Base-by-base conservation (phyloP, 2,888 invertebrate species). In the Tenthredo scrophulariae region DNA sequence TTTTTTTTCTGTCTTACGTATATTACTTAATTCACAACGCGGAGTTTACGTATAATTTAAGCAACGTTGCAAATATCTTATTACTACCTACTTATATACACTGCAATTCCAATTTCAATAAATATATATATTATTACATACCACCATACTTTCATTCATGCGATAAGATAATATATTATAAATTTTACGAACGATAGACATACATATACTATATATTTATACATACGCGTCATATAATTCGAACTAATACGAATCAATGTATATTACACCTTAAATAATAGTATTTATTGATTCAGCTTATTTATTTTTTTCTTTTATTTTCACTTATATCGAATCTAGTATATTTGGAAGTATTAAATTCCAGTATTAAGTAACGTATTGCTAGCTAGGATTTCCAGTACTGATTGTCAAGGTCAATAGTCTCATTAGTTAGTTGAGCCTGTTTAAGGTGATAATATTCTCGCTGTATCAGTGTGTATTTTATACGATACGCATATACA, bases 331-430 rank as follows among this genome's bases (percentile, higher is more conserved):
- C 62, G 26, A 29, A 26, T 26, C 10, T 4, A 22, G 26, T 13
- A 13, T 26, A 62, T 62, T 65, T n/a, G 9, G 2, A n/a, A n/a
- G 70, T 70, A 18, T 70, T 15, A 37, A 18, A n/a, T 33, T 37
- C 6, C 1, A 6, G 33, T 70, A 70, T 70, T 26, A 62, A 62
- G 62, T 26, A 62, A 62, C 62, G 13, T 10, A 33, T 18, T 37
- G n/a, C 26, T 74, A 43, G 43, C 9, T 43, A 74, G n/a, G 43
- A 74, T 74, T 74, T 74, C 43, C 40, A n/a, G 18, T 40, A 43
- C 10, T 43, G 72, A 74, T 74, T 74, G 72, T 74, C 84, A 72
- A 50, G 84, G 67, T 84, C 26, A 26, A 79, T 22, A 79, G 58
- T 54, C 33, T 62, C 79, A 79, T 79, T 79, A 54, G 54, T 62